Conservation (phyloP, 2,888 invertebrate genomes). For the Allolobophora icterica region DNA sequence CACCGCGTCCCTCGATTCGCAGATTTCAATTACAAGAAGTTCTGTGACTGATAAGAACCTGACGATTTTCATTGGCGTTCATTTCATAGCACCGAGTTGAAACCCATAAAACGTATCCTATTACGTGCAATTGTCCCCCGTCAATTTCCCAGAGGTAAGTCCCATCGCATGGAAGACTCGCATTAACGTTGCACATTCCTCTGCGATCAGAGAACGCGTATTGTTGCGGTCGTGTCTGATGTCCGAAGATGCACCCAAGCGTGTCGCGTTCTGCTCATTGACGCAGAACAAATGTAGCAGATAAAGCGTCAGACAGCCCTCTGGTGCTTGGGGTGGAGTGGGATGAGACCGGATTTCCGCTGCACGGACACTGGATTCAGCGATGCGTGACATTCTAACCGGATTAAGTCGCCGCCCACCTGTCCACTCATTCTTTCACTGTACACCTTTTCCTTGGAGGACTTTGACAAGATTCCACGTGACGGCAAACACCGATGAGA, state of each 20-base stretch:
- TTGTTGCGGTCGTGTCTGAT: background rate
- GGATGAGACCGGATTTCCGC: conserved; percentile 3
- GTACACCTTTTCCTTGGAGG: background rate
- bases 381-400: conserved; percentile 1
- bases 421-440: background rate
- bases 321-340: background rate
- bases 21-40: background rate
- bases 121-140: background rate
- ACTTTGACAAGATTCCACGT: background rate
- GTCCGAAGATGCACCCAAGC: background rate
- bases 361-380: background rate
- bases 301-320: background rate
- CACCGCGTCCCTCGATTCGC: no score
- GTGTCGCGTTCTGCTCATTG: background rate
- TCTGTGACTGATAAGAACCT: background rate
- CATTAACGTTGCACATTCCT: background rate
- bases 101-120: background rate
- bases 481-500: background rate
- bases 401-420: background rate
- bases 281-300: background rate
- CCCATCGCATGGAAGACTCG: background rate
- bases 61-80: background rate
- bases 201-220: background rate
- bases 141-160: background rate
- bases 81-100: background rate